Evolutionary conservation across 2,888 invertebrate genomes (phyloP).

Genomic region (Yponomeuta sedellus): DNA sequence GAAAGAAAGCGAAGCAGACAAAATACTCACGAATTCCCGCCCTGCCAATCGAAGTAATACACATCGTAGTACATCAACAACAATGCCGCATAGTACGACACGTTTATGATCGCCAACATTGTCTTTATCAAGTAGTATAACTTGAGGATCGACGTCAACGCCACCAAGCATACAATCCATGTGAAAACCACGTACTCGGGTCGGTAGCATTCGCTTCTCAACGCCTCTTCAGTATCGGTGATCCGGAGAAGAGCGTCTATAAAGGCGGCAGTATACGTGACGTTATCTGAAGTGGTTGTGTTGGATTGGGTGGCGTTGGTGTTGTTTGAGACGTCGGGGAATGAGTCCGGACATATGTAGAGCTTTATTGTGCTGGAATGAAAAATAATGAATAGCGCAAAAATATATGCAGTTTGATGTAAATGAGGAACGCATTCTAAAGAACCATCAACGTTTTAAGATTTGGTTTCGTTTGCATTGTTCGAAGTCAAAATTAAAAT

Average conservation of each 20-base stretch:
- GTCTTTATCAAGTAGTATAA: constrained; percentile 92
- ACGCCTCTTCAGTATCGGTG: constrained; percentile 13
- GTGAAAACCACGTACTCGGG: constrained; percentile 95
- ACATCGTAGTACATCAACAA: constrained; percentile 78
- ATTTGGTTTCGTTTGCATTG: no score
- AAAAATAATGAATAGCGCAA: constrained; percentile 28
- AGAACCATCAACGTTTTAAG: no score
- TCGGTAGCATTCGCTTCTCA: constrained; percentile 71
- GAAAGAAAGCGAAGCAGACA: neutral
- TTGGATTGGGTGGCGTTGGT: constrained; percentile 17
- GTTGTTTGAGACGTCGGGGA: constrained; percentile 22
- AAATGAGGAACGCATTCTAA: no score
- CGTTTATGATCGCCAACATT: constrained; percentile 84
- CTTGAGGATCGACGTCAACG: constrained; percentile 93
- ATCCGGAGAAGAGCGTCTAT: neutral
- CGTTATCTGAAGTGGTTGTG: neutral
- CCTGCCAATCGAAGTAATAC: constrained; percentile 54
- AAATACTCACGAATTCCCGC: constrained; percentile 48
- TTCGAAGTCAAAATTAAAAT: no score
- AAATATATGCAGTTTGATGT: neutral
- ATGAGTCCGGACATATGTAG: constrained; percentile 47
- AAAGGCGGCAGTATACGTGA: constrained; percentile 1
- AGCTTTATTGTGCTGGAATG: constrained; percentile 54
- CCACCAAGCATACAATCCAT: constrained; percentile 94
- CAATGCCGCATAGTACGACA: constrained; percentile 83